Base-by-base conservation (phyloP, 2,113 vertebrate species). In the Pelecanoides urinatrix region DNA sequence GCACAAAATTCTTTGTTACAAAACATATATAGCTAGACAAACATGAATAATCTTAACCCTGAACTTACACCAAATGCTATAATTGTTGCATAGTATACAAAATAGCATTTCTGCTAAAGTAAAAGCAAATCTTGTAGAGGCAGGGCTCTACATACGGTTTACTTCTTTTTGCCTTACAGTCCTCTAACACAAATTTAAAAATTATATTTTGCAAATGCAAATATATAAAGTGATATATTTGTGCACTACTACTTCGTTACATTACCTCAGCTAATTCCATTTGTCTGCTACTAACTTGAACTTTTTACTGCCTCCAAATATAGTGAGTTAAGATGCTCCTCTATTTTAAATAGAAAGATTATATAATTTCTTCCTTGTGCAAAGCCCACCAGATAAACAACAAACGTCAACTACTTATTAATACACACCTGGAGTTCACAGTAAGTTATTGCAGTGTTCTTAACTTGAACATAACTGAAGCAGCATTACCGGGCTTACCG, bases 11-110 rank as follows among this genome's bases (percentile, higher is more conserved):
- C 44, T 34, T 56, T 78, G 56, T 75, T 72, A 32, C 30, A 75
- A 76, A 93, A 68, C 2, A 7, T 30, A 5, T 29, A 25, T 6
- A 77, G 49, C 22, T 59, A 63, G 47, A 15, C 40, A 74, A 16
- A 45, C 15, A 13, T 8, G 50, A 47, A 73, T 25, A 32, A 50
- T 47, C 90, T 72, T 42, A 77, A 63, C 38, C 89, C 72, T 47
- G 63, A 93, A 52, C 4, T 55, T 36, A 29, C 0, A 0, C 53
- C n/a, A 80, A 34, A 23, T 23, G 45, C 50, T 58, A 0, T 6
- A 30, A 55, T 13, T 94, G 73, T 36, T 50, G 36, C 30, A 9
- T 6, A 20, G 32, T 18, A 42, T 3, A 38, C 11, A 63, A 49
- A 59, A n/a, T 2, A 59, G 25, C 23, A 18, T 36, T 71, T 59